Base-by-base conservation (phyloP, 2,797 vertebrate species). In the Pseudotriccus pelzelni region DNA sequence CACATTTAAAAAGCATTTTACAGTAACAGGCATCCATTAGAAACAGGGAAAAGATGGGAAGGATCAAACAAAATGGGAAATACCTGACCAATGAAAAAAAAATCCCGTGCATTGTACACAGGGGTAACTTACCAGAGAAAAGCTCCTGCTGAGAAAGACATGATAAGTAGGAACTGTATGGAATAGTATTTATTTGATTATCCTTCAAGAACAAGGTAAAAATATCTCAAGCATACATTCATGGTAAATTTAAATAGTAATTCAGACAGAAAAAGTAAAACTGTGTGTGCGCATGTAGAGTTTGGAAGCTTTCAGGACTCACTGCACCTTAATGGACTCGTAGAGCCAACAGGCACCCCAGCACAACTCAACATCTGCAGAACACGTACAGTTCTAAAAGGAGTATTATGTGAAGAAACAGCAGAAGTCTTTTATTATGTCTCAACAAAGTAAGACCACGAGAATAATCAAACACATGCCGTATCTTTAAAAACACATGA, bases 251-350 rank as follows among this genome's bases (percentile, higher is more conserved):
- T 21, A 43, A 76, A 28, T 3, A 23, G 2, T 4, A 64, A 39
- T 1, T 10, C 7, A 34, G 12, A 12, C 3, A 19, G 32, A 25
- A 25, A 75, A 59, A 32, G 1, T 8, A 15, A 20, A 25, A 34
- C 6, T 23, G 3, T 2, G 5, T 14, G 6, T 19, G 5, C 0
- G 0, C 9, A 7, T 4, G 2, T 1, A 12, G 5, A 12, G 5
- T 4, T 10, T 24, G 9, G 28, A 8, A 4, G 3, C 2, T 50
- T 59, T 27, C 1, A 4, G 37, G 12, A 46, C 7, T 12, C 10
- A 11, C 4, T 0, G 5, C 5, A 32, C 21, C 9, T 34, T 7
- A 63, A 50, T 6, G 3, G 14, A 22, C 4, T 10, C 2, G 2
- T 0, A 2, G 1, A 32, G 27, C 7, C 5, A 7, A 34, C 3